Base-by-base conservation (phyloP, 53 echinoderm and acorn worm genomes). In the Patiria pectinifera region DNA sequence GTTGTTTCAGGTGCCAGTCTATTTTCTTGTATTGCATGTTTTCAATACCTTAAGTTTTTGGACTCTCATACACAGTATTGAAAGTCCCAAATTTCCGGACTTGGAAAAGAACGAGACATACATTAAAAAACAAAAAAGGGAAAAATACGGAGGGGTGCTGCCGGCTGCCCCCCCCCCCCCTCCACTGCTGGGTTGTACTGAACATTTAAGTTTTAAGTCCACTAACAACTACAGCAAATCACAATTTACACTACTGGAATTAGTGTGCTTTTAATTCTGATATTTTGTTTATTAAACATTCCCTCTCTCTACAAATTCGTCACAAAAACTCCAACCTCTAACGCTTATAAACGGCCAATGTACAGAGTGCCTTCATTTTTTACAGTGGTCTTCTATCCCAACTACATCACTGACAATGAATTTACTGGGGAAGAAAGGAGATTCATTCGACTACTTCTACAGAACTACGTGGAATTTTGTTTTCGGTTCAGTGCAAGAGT, bases 341-440 rank as follows among this genome's bases (percentile, higher is more conserved):
- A 53, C 5, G 49, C 86, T 24, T 75, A 75, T 75, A 86, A 78
- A 78, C 21, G 87, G 87, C 87, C 87, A 87, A 87, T 87, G 76
- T 87, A 87, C 53, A 58, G 23, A 45, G 23, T 53, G 59, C 15
- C 44, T 80, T 48, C 1, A 46, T 80, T 48, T 53, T 82, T 82
- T 82, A 82, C 59, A 82, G 11, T 82, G 58, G 82, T 81, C 49
- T 48, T 44, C 8, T 11, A 48, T 48, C 48, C 49, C 14, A 81
- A 13, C 19, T 82, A 82, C 53, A 82, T 44, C 21, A 81, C 48
- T 48, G 13, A 18, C 49, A 82, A 48, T 80, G 53, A 5, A 82
- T 82, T 59, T 46, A 80, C 47, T 47, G 14, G 23, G 53, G 82
- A 18, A 82, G n/a, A 16, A 14, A 59, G 7, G 59, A 58, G 4